Conservation (phyloP, 2,113 vertebrate genomes). For the Rhodinocichla rosea region DNA sequence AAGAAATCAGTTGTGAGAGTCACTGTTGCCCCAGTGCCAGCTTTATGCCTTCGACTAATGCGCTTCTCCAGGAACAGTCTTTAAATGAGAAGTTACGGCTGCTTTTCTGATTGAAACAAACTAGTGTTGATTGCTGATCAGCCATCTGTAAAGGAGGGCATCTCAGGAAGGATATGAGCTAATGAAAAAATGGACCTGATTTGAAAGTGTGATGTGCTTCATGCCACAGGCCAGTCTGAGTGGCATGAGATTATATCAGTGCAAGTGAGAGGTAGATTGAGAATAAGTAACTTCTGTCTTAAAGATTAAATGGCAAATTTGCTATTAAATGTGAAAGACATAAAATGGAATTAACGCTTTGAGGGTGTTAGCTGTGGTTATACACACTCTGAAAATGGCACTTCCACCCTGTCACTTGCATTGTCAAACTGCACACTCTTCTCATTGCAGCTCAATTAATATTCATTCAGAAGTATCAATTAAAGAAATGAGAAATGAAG, state of each 20-base stretch:
- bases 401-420: slow-evolving; percentile 38
- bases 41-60: slow-evolving; percentile 55
- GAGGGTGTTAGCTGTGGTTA: slow-evolving; percentile 51
- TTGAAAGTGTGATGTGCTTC: slow-evolving; percentile 81
- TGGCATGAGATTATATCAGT: slow-evolving; percentile 66
- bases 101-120: slow-evolving; percentile 89
- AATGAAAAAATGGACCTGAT: slow-evolving; percentile 91
- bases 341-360: slow-evolving; percentile 70
- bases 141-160: slow-evolving; percentile 92
- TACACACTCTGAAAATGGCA: slow-evolving; percentile 27
- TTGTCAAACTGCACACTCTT: slow-evolving; percentile 42
- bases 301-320: slow-evolving; percentile 75
- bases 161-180: slow-evolving; percentile 82
- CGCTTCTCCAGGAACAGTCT: slow-evolving; percentile 69
- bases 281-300: slow-evolving; percentile 78
- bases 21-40: slow-evolving; percentile 57
- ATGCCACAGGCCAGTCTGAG: slow-evolving; percentile 69
- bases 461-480: slow-evolving; percentile 43
- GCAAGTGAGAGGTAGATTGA: slow-evolving; percentile 68
- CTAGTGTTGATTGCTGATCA: slow-evolving; percentile 91
- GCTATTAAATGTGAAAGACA: slow-evolving; percentile 76
- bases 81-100: slow-evolving; percentile 84
- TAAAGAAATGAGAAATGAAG: slow-evolving; percentile 48
- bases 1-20: slow-evolving; percentile 50
- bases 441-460: slow-evolving; percentile 51